These are phyloP conservation scores for Brachionus sp. DNA, from an alignment of 1,140 invertebrate species.

Conservation along the genomic window DNA sequence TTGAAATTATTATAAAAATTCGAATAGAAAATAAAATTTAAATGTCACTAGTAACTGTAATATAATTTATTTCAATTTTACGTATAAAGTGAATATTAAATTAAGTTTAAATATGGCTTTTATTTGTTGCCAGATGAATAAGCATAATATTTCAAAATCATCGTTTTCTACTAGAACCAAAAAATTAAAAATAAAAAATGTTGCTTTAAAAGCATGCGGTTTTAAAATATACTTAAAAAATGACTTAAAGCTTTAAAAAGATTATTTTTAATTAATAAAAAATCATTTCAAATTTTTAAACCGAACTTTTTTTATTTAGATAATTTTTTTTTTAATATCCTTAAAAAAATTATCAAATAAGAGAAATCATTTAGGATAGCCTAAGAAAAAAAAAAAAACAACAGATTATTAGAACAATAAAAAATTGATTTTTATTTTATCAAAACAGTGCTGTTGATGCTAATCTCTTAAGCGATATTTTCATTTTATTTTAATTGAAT, in stretches of 20 bases:
- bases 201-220: not conserved
- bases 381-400: not conserved
- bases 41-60: too few relatives aligned
- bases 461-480: not conserved
- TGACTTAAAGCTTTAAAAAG: not conserved
- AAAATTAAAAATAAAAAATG: not conserved
- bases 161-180: not conserved
- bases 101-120: not conserved
- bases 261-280: not conserved
- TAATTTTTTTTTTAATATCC: not conserved
- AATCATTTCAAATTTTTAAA: not conserved
- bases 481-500: constrained; percentile 1
- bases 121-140: not conserved
- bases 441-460: not conserved
- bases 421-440: not conserved
- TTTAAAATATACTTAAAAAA: not conserved
- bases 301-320: not conserved
- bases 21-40: too few relatives aligned
- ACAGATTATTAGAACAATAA: not conserved
- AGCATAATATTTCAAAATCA: not conserved
- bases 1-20: too few relatives aligned
- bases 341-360: not conserved
- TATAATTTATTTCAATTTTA: not conserved
- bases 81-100: not conserved
- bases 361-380: not conserved